Conservation (phyloP, 1,140 invertebrate species). For the Ladona fulva region DNA sequence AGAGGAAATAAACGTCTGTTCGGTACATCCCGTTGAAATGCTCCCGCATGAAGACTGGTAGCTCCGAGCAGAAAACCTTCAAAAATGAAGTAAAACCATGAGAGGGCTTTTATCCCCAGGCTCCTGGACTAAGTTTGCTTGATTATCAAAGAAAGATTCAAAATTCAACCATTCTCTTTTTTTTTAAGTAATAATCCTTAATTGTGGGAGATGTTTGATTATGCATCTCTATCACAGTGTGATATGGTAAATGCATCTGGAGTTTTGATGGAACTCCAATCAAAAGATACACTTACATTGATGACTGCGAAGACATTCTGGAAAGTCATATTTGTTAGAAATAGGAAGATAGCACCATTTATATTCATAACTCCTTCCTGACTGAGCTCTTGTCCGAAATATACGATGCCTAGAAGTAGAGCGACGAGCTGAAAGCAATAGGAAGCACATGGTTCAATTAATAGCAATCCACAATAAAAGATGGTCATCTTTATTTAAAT, state of each 20-base stretch:
- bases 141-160: too few species aligned
- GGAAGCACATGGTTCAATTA: slow-evolving; percentile 10
- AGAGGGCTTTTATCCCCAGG: neutral
- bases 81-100: slow-evolving; percentile 1
- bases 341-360: slow-evolving; percentile 89
- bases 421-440: slow-evolving; percentile 63
- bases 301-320: slow-evolving; percentile 85
- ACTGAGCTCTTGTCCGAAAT: slow-evolving; percentile 71
- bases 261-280: too few species aligned
- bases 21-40: slow-evolving; percentile 87
- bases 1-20: slow-evolving; percentile 85
- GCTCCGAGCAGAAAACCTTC: slow-evolving; percentile 87
- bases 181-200: too few species aligned
- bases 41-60: slow-evolving; percentile 86
- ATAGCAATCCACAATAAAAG: neutral
- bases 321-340: slow-evolving; percentile 89
- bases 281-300: slow-evolving; percentile 63
- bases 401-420: slow-evolving; percentile 78
- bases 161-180: too few species aligned
- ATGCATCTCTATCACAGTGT: too few species aligned
- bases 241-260: too few species aligned
- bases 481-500: too few species aligned
- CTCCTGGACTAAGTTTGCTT: neutral
- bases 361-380: slow-evolving; percentile 91
- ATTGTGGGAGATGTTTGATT: too few species aligned